phyloP scores from a whole-genome alignment of 2,797 vertebrate genomes.

The Betta splendens region DNA sequence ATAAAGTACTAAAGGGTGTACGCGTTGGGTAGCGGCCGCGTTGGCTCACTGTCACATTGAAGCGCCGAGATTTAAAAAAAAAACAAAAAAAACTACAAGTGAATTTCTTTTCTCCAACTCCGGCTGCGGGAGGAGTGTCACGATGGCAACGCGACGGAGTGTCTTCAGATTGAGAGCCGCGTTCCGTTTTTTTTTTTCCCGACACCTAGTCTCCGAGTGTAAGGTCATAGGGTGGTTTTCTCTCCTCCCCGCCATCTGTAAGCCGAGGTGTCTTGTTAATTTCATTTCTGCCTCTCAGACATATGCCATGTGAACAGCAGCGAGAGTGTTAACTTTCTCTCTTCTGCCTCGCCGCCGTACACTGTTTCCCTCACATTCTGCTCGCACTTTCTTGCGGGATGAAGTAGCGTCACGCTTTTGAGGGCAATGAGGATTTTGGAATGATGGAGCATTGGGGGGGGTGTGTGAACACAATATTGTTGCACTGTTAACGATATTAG shows the following conservation, averaged over 20 bases:
- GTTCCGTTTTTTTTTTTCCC: slow-evolving; percentile 23
- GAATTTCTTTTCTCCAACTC: slow-evolving; percentile 21
- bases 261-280: slow-evolving; percentile 67
- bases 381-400: slow-evolving; percentile 32
- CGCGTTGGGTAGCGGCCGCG: slow-evolving; percentile 30
- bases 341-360: slow-evolving; percentile 36
- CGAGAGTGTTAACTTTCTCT: slow-evolving; percentile 61
- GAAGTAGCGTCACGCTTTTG: slow-evolving; percentile 12
- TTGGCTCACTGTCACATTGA: slow-evolving; percentile 33
- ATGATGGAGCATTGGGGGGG: not conserved
- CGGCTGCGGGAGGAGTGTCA: slow-evolving; percentile 24
- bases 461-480: slow-evolving; percentile 3
- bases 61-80: slow-evolving; percentile 24
- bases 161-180: slow-evolving; percentile 43
- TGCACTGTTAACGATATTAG: slow-evolving; percentile 6
- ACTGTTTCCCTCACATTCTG: slow-evolving; percentile 47
- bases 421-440: slow-evolving; percentile 14
- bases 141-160: slow-evolving; percentile 29
- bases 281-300: slow-evolving; percentile 62
- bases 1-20: slow-evolving; percentile 37
- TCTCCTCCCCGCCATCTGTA: slow-evolving; percentile 58
- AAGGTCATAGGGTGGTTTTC: slow-evolving; percentile 60
- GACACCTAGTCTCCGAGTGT: slow-evolving; percentile 40
- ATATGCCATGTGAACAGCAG: slow-evolving; percentile 56
- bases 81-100: slow-evolving; percentile 11